A percentile compares a stretch with the other conserved stretches of the same genome.
phyloP scores from a whole-genome alignment of 2,113 vertebrate species.

The Vidua chalybeata region DNA sequence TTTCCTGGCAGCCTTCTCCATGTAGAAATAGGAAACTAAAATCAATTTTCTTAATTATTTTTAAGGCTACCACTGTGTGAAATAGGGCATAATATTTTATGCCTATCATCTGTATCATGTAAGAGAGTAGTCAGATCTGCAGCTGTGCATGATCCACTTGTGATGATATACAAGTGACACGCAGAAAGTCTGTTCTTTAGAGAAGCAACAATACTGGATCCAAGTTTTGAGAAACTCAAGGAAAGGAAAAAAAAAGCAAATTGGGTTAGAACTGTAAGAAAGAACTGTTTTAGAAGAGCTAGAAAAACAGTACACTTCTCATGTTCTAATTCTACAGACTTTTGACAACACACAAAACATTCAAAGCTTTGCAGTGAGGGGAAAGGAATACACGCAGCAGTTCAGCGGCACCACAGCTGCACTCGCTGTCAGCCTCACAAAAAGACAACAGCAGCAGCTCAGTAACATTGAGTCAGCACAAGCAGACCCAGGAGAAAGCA shows the following conservation, averaged over 20 bases:
- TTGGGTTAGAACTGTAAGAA: not conserved
- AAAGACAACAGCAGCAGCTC: not conserved
- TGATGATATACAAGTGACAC: not conserved
- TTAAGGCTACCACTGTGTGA: not conserved
- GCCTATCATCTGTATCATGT: not conserved
- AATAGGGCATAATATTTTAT: not conserved
- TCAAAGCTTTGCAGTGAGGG: not conserved
- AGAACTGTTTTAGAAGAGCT: not conserved
- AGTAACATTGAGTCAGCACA: fast-evolving
- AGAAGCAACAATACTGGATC: not conserved
- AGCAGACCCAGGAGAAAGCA: not conserved
- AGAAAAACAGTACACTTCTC: not conserved
- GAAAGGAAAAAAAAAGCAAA: not conserved
- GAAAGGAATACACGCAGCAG: fast-evolving
- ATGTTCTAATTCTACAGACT: not conserved
- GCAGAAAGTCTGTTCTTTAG: not conserved
- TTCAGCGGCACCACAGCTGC: not conserved
- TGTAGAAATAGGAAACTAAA: not conserved
- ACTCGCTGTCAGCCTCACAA: not conserved
- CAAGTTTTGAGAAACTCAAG: not conserved
- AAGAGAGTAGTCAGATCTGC: not conserved
- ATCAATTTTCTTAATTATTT: not conserved
- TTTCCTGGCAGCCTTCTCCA: not conserved
- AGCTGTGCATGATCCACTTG: not conserved
- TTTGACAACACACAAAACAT: not conserved